Base-by-base conservation (phyloP, 2,888 invertebrate genomes). In the Caenorhabditis sp. region DNA sequence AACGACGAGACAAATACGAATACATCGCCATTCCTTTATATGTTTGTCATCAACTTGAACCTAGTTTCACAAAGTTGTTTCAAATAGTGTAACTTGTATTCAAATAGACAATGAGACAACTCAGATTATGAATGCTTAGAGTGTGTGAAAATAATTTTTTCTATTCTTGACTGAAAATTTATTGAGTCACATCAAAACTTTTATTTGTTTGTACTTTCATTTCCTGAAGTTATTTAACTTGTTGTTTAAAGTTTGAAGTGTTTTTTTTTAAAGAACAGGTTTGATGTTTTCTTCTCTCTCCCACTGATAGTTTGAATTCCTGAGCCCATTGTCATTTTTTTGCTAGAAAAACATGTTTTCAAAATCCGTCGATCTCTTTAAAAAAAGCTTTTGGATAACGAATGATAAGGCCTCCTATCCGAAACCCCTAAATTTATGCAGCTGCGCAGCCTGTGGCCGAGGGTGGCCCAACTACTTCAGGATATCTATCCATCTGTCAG, bases 401-500 rank as follows among this genome's bases (percentile, higher is more conserved):
- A 18, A n/a, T 47, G 61, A 72, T 47, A 72, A 72, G 62, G 55
- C 56, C 62, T 47, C 32, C 47, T n/a, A n/a, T 28, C 50, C 50
- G 53, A 61, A 61, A 64, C 24, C 56, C 50, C 40, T 50, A 58
- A 74, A 74, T 65, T 74, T 74, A 67, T 76, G 76, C 61, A 72
- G 71, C 62, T 61, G 53, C 26, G 56, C 24, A 26, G 56, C 18
- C n/a, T n/a, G n/a, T 35, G 62, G 40, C 37, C 8, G 13, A 40
- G 40, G 11, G 40, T 40, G 50, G 32, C 65, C 20, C 26, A 9
- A 35, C 40, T 28, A 67, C 67, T 40, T 58, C 76, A 47, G 51
- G 67, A 76, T 67, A 74, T 74, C 35, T 55, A 65, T 60, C 65
- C 74, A 68, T 76, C 67, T 76, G 67, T 76, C 51, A 24, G 65